A percentile compares a stretch with the other conserved stretches of the same genome.
phyloP scores from a whole-genome alignment of 2,113 vertebrate species.

The Nesogale talazaci region DNA sequence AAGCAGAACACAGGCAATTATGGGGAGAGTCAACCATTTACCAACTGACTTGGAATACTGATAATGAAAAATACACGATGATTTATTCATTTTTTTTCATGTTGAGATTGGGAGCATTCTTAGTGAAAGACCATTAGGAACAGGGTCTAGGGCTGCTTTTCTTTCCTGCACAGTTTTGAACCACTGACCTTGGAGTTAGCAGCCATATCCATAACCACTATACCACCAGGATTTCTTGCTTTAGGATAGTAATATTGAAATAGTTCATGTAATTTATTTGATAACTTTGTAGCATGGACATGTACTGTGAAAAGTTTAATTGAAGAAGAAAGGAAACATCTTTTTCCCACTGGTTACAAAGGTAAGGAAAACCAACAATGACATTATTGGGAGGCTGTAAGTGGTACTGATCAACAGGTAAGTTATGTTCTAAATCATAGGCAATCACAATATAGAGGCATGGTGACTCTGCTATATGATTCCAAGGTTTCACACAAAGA shows the following conservation, averaged over 20 bases:
- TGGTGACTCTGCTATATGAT: not conserved
- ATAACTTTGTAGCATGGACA: not conserved
- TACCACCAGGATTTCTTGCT: no score
- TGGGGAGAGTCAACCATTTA: not conserved
- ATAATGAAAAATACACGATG: not conserved
- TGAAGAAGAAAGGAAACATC: not conserved
- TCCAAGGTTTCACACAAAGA: not conserved
- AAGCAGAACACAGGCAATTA: not conserved
- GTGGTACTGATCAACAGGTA: not conserved
- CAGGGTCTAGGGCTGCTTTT: no score
- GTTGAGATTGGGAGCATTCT: not conserved
- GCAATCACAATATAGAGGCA: not conserved
- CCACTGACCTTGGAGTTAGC: no score
- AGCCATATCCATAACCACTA: no score
- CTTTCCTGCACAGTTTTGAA: no score
- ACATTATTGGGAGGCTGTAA: not conserved
- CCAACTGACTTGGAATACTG: not conserved
- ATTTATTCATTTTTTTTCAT: not conserved
- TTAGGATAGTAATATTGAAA: not conserved
- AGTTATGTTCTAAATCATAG: not conserved
- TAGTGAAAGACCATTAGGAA: not conserved
- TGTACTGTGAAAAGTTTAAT: not conserved
- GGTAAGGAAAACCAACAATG: not conserved
- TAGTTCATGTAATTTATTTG: not conserved
- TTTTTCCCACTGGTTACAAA: not conserved